Conservation (phyloP, 2,113 vertebrate species). For the Uropsilus gracilis region DNA sequence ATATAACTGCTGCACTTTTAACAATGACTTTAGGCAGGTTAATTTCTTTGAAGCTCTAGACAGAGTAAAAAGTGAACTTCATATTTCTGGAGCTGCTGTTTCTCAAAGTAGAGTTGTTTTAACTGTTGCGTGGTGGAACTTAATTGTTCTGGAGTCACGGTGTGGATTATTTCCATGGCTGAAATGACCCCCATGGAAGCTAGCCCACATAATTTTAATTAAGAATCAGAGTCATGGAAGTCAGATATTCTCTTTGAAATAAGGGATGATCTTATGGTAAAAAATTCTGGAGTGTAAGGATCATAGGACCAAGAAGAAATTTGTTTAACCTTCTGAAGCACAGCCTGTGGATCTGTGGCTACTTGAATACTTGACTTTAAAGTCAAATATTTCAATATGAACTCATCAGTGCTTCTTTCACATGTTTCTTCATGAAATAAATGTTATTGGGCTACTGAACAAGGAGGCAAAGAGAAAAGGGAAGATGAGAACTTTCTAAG, state of each 20-base stretch:
- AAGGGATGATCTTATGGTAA: background rate
- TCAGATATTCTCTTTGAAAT: slow-evolving; percentile 20
- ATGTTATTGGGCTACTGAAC: background rate
- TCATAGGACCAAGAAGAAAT: background rate
- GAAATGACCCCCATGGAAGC: background rate
- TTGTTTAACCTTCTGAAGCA: background rate
- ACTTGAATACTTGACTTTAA: background rate
- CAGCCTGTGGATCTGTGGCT: background rate
- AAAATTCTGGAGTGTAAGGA: background rate
- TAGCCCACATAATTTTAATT: background rate
- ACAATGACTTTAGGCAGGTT: background rate
- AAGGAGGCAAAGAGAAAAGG: background rate
- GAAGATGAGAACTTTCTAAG: background rate
- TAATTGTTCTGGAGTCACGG: background rate
- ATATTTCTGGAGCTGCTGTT: background rate
- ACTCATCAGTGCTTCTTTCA: background rate
- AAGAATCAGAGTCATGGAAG: background rate
- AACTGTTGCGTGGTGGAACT: background rate
- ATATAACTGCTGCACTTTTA: background rate
- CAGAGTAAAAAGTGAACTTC: background rate
- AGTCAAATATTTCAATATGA: background rate
- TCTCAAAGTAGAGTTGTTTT: background rate
- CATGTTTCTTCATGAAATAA: background rate
- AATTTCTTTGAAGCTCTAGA: background rate
- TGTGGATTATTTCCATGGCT: background rate